Evolutionary conservation across 1,140 invertebrate species (phyloP), one percentile per base, ranked within the genome.

Genomic region (Cotesia glomerata): DNA sequence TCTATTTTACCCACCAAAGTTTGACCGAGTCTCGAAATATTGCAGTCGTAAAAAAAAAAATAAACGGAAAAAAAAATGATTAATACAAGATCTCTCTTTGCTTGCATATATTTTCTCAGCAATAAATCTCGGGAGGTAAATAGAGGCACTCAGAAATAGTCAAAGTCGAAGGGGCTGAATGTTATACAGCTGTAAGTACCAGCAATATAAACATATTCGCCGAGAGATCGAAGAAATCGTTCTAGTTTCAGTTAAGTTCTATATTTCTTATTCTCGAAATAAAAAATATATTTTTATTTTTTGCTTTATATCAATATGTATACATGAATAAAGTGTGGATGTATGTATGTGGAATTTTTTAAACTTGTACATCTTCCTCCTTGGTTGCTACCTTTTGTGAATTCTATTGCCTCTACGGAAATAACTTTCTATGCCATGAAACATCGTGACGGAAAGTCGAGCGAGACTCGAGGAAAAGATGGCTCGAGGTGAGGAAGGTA

Each of bases 341-440:
- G 59, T 58, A 35, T 36, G 54, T 69, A 58, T 16, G 4, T 16
- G 4, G 35, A 59, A 59, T 69, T 59, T 69, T 59, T 56, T 35
- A 4, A 34, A 54, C 34, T 56, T 14, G 8, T 16, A 59, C 56
- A 54, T 59, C 51, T 64, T n/a, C 26, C 51, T 36, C 26, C 51
- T 71, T 49, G 36, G 49, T 71, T 51, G 35, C 34, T 56, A 49
- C 59, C 58, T 59, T 45, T 61, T 70, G 58, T 16, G 56, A 52
- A 62, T 65, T 63, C 52, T 54, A 59, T 59, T 16, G 26, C 14
- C 69, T 56, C 52, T 51, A 32, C 45, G 51, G 69, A 71, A 71
- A 71, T 64, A 71, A 71, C 69, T 71, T 71, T 71, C 69, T 71
- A 71, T 45, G 62, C 69, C 49, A 36, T 64, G 65, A 67, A 71